phyloP scores from a whole-genome alignment of 2,113 vertebrate species.

The Ciconia stormi region DNA sequence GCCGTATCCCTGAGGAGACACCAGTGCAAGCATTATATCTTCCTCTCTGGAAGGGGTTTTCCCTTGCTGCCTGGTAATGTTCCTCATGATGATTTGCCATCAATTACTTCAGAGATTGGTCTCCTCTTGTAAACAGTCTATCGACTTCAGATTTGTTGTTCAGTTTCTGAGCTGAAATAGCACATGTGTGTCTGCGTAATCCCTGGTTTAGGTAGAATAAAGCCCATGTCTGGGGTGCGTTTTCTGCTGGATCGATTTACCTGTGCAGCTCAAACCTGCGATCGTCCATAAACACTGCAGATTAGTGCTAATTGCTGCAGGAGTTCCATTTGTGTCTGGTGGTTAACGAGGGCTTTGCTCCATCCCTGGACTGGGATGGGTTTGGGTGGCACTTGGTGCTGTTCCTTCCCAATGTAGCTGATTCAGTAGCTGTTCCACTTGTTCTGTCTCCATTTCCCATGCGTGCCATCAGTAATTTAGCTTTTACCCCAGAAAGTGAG shows the following conservation, averaged over 20 bases:
- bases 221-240: not conserved
- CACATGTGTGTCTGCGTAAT: accelerated
- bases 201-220: not conserved
- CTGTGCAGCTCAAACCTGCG: not conserved
- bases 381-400: not conserved
- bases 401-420: not conserved
- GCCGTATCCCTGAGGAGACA: not conserved
- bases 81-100: not conserved
- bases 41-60: not conserved
- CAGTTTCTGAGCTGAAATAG: not conserved
- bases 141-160: not conserved
- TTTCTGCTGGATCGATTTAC: not conserved
- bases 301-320: not conserved
- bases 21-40: not conserved
- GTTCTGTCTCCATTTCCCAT: not conserved
- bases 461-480: not conserved
- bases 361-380: not conserved
- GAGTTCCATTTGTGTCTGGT: not conserved
- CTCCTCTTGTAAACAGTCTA: not conserved
- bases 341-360: not conserved
- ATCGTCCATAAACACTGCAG: not conserved
- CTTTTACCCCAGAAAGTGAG: not conserved
- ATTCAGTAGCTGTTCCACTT: not conserved
- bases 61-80: not conserved
- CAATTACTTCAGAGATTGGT: not conserved